A percentile compares a stretch with the other conserved stretches of the same genome.
phyloP scores from a whole-genome alignment of 2,888 invertebrate genomes.

The Cancer borealis region DNA sequence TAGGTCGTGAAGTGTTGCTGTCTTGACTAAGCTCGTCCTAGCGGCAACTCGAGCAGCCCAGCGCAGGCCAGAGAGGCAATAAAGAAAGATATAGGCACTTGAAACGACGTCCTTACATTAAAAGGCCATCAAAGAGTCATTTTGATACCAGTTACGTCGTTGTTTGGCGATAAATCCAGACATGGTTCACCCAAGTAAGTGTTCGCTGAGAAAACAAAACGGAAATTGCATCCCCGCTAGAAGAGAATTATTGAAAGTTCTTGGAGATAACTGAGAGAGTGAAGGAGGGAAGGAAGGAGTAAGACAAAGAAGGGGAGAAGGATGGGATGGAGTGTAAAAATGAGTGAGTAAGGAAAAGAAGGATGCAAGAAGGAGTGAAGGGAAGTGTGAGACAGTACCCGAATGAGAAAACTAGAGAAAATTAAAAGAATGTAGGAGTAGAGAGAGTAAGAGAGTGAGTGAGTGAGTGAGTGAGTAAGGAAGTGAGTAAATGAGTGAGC shows the following conservation, averaged over 20 bases:
- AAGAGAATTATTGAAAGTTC: neutral
- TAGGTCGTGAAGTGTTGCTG: neutral
- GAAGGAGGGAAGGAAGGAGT: conserved; percentile 3
- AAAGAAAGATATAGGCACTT: conserved; percentile 29
- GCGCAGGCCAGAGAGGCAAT: neutral
- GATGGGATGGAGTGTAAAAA: neutral
- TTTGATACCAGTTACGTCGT: conserved; percentile 24
- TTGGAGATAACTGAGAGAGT: neutral
- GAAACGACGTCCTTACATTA: conserved; percentile 29
- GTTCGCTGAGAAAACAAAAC: neutral
- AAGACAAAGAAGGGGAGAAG: neutral
- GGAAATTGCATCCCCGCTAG: neutral
- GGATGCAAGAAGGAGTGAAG: neutral
- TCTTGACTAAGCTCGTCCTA: neutral
- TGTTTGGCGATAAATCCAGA: conserved; percentile 8
- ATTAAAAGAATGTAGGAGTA: neutral
- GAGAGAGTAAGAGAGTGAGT: neutral
- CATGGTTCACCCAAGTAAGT: neutral
- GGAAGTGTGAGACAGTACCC: neutral
- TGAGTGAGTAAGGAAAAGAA: too few relatives aligned
- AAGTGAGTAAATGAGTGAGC: neutral
- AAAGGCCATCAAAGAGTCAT: conserved; percentile 25
- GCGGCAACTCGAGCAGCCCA: neutral
- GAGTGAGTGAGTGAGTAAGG: neutral
- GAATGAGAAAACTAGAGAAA: neutral